Evolutionary conservation across 1,140 invertebrate species (phyloP).

Genomic region (Diplogasteroides magnus): DNA sequence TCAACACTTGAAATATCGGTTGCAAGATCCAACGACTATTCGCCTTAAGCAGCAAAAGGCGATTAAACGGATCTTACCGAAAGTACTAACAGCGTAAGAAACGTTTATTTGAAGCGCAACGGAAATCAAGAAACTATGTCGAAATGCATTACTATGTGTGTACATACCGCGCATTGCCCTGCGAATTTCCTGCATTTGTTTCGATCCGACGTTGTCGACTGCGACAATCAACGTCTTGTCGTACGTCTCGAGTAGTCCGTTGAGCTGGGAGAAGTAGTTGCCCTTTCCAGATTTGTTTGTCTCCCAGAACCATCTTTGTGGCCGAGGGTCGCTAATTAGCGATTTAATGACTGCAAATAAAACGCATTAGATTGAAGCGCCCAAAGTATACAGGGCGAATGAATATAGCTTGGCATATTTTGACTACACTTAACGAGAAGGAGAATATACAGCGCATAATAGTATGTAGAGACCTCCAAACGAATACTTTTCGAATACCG

Average conservation of each 20-base stretch:
- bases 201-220: conserved; percentile 66
- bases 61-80: conserved; percentile 57
- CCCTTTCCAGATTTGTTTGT: conserved; percentile 97
- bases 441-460: too few species aligned
- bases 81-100: too few species aligned
- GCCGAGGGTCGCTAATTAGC: conserved; percentile 13
- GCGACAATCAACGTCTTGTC: conserved; percentile 78
- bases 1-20: background rate
- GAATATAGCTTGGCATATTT: too few species aligned
- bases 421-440: too few species aligned
- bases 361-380: too few species aligned
- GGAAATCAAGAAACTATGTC: conserved; percentile 58
- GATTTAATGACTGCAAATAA: background rate
- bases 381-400: too few species aligned
- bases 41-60: too few species aligned
- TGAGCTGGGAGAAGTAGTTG: conserved; percentile 91
- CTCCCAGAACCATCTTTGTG: conserved; percentile 96
- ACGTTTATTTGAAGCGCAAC: conserved; percentile 57
- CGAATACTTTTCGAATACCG: too few species aligned
- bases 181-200: conserved; percentile 99
- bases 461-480: too few species aligned
- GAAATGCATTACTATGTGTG: conserved; percentile 66
- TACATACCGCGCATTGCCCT: conserved; percentile 59
- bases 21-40: background rate
- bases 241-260: conserved; percentile 91